Conservation (phyloP, 2,113 vertebrate species). For the Sander lucioperca region DNA sequence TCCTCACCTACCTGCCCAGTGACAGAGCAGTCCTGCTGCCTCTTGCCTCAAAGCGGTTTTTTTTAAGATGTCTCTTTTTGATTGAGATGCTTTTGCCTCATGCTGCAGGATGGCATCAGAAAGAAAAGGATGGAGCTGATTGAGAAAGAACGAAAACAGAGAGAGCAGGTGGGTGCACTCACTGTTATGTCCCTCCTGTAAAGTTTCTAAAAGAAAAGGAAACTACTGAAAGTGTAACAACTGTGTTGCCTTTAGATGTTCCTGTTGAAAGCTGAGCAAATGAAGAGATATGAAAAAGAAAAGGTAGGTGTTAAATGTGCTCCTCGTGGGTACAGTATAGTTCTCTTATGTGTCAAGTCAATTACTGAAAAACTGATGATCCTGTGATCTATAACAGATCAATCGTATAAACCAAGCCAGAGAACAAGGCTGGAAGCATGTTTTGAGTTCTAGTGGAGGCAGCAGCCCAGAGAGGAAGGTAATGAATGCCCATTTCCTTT, state of each 20-base stretch:
- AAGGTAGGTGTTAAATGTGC: conserved; percentile 80
- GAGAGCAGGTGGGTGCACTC: conserved; percentile 87
- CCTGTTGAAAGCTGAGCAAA: conserved; percentile 90
- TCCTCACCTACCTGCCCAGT: conserved; percentile 40
- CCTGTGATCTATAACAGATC: conserved; percentile 81
- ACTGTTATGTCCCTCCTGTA: background rate
- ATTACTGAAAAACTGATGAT: background rate
- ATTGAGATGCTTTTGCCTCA: conserved; percentile 16
- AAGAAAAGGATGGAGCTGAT: conserved; percentile 89
- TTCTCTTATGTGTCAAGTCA: background rate
- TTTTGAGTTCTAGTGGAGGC: conserved; percentile 90
- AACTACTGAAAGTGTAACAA: background rate
- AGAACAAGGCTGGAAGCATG: conserved; percentile 97
- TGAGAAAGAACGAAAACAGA: conserved; percentile 91
- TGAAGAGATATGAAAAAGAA: conserved; percentile 92
- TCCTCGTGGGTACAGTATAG: background rate
- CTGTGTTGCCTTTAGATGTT: conserved; percentile 83
- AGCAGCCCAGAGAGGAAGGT: conserved; percentile 87
- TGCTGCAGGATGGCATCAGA: conserved; percentile 88
- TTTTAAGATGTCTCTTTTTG: background rate
- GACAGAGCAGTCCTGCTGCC: conserved; percentile 42
- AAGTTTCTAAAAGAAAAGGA: background rate
- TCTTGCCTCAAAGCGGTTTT: conserved; percentile 5
- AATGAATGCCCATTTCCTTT: background rate
- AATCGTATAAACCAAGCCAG: conserved; percentile 95